These are phyloP conservation scores for Habropoda laboriosa DNA, from an alignment of 1,140 invertebrate genomes.

Conservation along the genomic window DNA sequence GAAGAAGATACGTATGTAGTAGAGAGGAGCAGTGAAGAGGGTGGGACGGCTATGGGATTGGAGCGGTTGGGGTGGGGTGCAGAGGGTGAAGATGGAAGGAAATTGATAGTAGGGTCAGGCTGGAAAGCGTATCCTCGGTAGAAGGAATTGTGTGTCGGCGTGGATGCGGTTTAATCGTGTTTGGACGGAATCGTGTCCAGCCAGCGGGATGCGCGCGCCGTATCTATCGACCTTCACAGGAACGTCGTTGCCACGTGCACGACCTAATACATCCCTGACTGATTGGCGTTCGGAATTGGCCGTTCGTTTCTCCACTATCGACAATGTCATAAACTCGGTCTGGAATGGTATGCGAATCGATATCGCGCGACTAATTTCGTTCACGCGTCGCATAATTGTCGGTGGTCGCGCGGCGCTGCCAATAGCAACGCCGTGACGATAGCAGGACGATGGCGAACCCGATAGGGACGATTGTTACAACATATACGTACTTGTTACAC, in stretches of 20 bases:
- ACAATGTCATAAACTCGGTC: background rate
- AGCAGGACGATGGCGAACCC: background rate
- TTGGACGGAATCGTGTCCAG: background rate
- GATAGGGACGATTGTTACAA: background rate
- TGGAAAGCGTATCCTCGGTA: no score
- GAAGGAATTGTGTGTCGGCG: no score
- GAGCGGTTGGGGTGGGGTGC: no score
- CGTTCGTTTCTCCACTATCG: background rate
- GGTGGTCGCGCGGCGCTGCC: background rate
- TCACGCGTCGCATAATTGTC: no score
- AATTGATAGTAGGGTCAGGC: no score
- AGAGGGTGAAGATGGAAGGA: no score
- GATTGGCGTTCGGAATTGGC: conserved; percentile 6
- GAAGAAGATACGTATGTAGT: no score
- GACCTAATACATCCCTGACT: conserved; percentile 24
- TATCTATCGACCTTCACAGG: conserved; percentile 44
- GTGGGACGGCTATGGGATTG: no score
- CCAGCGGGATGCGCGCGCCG: conserved; percentile 39
- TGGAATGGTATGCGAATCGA: background rate
- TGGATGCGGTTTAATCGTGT: background rate
- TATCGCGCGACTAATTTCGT: background rate
- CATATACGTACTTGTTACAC: no score
- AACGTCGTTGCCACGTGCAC: conserved; percentile 37
- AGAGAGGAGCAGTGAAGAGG: no score
- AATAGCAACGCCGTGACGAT: background rate